Conservation (phyloP, 1,140 invertebrate genomes). For the Coptotermes formosanus region DNA sequence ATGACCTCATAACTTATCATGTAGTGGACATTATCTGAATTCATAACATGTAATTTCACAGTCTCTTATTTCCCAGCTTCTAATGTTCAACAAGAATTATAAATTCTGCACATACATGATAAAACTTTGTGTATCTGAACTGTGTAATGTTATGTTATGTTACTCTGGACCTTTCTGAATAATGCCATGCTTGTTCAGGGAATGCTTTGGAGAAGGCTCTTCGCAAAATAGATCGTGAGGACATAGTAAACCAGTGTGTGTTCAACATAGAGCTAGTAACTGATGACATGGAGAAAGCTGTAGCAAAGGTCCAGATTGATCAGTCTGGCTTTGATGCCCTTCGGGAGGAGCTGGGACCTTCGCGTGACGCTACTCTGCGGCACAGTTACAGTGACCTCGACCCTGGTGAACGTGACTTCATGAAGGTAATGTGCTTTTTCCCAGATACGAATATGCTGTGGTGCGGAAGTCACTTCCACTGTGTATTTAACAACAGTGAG, state of each 20-base stretch:
- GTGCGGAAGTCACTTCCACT: too few species aligned
- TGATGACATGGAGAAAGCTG: slow-evolving; percentile 75
- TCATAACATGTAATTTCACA: too few species aligned
- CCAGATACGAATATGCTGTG: too few species aligned
- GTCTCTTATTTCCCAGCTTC: too few species aligned
- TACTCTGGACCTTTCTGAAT: background rate
- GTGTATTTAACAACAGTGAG: too few species aligned
- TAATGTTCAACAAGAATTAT: too few species aligned
- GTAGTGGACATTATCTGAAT: too few species aligned
- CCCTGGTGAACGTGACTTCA: slow-evolving; percentile 61
- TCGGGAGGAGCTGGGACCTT: slow-evolving; percentile 70
- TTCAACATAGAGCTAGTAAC: slow-evolving; percentile 79
- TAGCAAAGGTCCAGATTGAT: slow-evolving; percentile 72
- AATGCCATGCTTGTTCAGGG: slow-evolving; percentile 51
- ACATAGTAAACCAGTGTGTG: slow-evolving; percentile 89
- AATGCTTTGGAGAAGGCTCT: slow-evolving; percentile 86
- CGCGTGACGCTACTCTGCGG: slow-evolving; percentile 59
- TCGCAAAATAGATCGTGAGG: slow-evolving; percentile 83
- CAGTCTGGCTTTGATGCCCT: slow-evolving; percentile 73
- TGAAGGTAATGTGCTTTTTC: slow-evolving; percentile 54
- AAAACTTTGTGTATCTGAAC: too few species aligned
- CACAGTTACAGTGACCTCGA: slow-evolving; percentile 54
- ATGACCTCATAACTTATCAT: too few species aligned
- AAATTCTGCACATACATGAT: too few species aligned
- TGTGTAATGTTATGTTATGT: slow-evolving; percentile 31